Conservation (phyloP, 2,888 invertebrate genomes). For the Arge pagana region DNA sequence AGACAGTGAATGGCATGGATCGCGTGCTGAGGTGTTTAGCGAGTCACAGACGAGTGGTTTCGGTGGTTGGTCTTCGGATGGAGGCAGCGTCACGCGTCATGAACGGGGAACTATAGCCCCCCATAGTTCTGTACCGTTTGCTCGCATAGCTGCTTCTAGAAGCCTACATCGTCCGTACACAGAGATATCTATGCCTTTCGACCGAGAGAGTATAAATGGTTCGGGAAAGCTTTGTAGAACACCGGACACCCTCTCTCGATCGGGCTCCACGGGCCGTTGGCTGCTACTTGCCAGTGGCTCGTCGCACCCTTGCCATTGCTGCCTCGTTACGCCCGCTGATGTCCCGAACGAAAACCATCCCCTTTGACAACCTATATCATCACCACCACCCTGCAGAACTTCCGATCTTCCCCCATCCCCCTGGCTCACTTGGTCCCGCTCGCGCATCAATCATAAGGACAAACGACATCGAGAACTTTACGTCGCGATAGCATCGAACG, state of each 20-base stretch:
- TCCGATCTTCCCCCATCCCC: not conserved
- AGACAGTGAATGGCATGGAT: conserved; percentile 14
- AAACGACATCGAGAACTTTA: conserved; percentile 11
- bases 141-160: not conserved
- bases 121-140: not conserved
- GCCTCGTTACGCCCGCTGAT: conserved; percentile 11
- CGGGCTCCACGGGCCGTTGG: conserved; percentile 17
- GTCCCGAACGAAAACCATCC: conserved; percentile 15
- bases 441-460: conserved; percentile 12
- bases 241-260: conserved; percentile 14
- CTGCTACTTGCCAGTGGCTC: conserved; percentile 1
- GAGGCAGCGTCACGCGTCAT: conserved; percentile 20
- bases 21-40: conserved; percentile 21
- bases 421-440: conserved; percentile 7
- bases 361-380: not conserved
- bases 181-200: too few species aligned
- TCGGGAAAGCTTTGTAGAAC: conserved; percentile 2
- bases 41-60: conserved; percentile 16
- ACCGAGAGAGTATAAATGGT: too few species aligned
- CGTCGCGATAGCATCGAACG: too few species aligned
- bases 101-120: conserved; percentile 13
- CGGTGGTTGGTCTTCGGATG: conserved; percentile 14
- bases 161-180: too few species aligned
- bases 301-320: conserved; percentile 8
- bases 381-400: not conserved